Conservation (phyloP, 2,888 invertebrate species). For the Rhopalosiphum nymphaeae region DNA sequence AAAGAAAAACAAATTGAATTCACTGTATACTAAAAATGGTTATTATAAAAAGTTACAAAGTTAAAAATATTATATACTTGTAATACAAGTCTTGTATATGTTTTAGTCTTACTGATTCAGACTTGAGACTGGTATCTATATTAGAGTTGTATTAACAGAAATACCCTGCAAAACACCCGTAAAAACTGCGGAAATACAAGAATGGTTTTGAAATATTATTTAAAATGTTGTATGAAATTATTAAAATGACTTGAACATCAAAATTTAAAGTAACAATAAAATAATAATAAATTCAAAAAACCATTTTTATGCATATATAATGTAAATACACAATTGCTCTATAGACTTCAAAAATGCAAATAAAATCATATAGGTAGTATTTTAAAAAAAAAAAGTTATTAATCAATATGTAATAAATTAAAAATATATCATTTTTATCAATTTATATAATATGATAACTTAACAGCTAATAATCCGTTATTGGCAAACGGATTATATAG, state of each 20-base stretch:
- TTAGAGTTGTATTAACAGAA: background rate
- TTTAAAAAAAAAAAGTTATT: too few relatives aligned
- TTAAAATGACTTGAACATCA: background rate
- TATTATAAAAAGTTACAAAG: background rate
- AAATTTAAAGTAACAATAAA: background rate
- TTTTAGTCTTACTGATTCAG: background rate
- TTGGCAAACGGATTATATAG: background rate
- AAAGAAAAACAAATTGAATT: background rate
- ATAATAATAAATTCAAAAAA: background rate
- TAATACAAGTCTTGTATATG: background rate
- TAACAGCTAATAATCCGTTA: background rate
- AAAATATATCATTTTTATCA: too few relatives aligned
- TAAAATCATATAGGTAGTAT: background rate
- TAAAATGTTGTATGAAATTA: background rate
- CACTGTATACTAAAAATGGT: background rate
- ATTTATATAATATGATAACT: too few relatives aligned
- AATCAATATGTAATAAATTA: background rate
- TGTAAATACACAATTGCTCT: background rate
- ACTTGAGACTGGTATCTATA: background rate
- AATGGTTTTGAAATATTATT: background rate
- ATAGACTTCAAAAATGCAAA: background rate
- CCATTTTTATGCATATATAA: background rate
- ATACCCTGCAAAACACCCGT: background rate
- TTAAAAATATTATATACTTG: background rate
- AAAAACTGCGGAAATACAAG: background rate